phyloP scores from a whole-genome alignment of 2,113 vertebrate species.

The Labeo rohita region DNA sequence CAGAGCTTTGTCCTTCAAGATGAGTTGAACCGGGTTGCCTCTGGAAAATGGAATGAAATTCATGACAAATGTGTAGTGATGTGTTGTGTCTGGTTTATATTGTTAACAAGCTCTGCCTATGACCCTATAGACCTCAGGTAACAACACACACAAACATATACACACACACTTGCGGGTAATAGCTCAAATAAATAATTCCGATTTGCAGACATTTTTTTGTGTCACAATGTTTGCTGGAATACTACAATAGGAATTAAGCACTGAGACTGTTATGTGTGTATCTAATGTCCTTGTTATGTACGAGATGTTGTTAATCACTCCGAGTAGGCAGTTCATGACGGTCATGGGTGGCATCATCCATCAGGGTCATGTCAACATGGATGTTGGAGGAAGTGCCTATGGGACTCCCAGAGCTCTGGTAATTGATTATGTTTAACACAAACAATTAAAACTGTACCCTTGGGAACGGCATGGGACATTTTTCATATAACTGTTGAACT shows the following conservation, averaged over 20 bases:
- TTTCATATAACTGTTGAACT: background rate
- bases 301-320: conserved; percentile 11
- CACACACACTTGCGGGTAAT: background rate
- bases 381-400: conserved; percentile 13
- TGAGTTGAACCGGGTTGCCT: background rate
- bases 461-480: background rate
- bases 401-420: background rate
- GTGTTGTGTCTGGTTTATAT: background rate
- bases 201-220: background rate
- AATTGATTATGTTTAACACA: conserved; percentile 32
- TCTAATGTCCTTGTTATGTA: background rate
- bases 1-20: conserved; percentile 23
- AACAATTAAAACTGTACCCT: conserved; percentile 5
- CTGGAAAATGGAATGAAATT: conserved; percentile 27
- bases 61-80: conserved; percentile 47
- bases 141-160: background rate
- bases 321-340: conserved; percentile 8
- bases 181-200: background rate
- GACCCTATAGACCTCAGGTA: background rate
- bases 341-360: conserved; percentile 38
- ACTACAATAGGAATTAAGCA: background rate
- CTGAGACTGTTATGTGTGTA: background rate
- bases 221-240: background rate
- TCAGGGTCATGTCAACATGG: conserved; percentile 15
- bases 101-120: conserved; percentile 37